These are phyloP conservation scores for Tenebrio molitor DNA, from an alignment of 1,140 invertebrate species.

Conservation along the genomic window DNA sequence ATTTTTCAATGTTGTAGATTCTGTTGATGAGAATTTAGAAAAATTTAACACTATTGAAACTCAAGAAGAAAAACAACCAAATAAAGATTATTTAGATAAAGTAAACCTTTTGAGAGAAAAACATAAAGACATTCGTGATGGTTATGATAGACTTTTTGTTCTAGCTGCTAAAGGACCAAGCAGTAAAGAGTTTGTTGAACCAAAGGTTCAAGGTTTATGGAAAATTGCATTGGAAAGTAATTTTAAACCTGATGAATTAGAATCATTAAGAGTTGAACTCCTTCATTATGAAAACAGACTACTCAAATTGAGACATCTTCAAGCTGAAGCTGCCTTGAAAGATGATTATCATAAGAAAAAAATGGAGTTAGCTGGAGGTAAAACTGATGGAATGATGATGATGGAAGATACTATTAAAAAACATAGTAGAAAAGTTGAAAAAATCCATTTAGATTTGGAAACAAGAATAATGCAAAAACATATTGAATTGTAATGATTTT, in stretches of 20 bases:
- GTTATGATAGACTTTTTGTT: conserved; percentile 84
- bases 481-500: conserved; percentile 74
- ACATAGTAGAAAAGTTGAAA: conserved; percentile 86
- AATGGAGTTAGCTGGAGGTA: conserved; percentile 73
- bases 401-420: conserved; percentile 85
- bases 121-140: conserved; percentile 83
- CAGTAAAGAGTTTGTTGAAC: conserved; percentile 89
- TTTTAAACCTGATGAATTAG: conserved; percentile 85
- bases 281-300: conserved; percentile 90
- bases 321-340: conserved; percentile 80
- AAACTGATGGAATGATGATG: conserved; percentile 72
- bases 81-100: conserved; percentile 75
- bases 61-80: conserved; percentile 75
- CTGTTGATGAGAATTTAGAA: conserved; percentile 70
- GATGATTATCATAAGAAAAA: conserved; percentile 74
- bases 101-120: conserved; percentile 82
- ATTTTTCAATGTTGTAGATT: conserved; percentile 63
- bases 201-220: conserved; percentile 91
- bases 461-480: conserved; percentile 82
- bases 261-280: conserved; percentile 89
- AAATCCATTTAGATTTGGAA: conserved; percentile 87
- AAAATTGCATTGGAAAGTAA: conserved; percentile 82
- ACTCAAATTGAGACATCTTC: conserved; percentile 85
- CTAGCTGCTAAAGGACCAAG: conserved; percentile 80
- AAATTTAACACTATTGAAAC: conserved; percentile 72